These are phyloP conservation scores for Conus betulinus DNA, from an alignment of 1,140 invertebrate species.

Conservation along the genomic window DNA sequence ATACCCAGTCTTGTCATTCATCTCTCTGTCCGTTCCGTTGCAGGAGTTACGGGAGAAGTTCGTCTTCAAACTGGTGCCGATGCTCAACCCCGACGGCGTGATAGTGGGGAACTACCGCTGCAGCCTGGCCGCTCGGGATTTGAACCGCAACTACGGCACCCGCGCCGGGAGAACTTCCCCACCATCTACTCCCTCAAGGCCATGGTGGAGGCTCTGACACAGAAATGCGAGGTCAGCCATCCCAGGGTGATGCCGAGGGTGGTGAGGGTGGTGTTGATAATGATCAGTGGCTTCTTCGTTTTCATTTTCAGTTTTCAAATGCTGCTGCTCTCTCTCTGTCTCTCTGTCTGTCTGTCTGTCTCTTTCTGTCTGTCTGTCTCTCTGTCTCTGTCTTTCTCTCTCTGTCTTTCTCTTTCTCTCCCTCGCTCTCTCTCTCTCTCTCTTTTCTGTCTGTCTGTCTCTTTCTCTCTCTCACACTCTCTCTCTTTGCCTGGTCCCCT, in stretches of 20 bases:
- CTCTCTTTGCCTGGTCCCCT: too few relatives aligned
- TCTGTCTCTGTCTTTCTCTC: too few relatives aligned
- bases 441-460: too few relatives aligned
- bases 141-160: constrained; percentile 75
- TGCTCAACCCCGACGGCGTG: constrained; percentile 76
- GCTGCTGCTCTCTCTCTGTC: too few relatives aligned
- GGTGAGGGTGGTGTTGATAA: too few relatives aligned
- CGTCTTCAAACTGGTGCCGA: constrained; percentile 83
- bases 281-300: too few relatives aligned
- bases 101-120: constrained; percentile 76
- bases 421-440: too few relatives aligned
- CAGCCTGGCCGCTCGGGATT: constrained; percentile 70
- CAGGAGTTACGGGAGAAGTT: constrained; percentile 70
- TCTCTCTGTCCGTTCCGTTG: not conserved
- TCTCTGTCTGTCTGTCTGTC: too few relatives aligned
- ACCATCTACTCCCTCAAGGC: constrained; percentile 68
- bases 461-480: too few relatives aligned
- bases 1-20: not conserved
- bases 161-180: constrained; percentile 70
- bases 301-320: too few relatives aligned
- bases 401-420: too few relatives aligned
- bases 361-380: too few relatives aligned
- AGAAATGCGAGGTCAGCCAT: constrained; percentile 61
- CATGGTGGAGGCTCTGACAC: constrained; percentile 63
- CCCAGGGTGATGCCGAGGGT: not conserved